Percentiles rank a stretch among this genome's conserved stretches.
phyloP scores from a whole-genome alignment of 2,888 invertebrate species.

The Fabriciana adippe region DNA sequence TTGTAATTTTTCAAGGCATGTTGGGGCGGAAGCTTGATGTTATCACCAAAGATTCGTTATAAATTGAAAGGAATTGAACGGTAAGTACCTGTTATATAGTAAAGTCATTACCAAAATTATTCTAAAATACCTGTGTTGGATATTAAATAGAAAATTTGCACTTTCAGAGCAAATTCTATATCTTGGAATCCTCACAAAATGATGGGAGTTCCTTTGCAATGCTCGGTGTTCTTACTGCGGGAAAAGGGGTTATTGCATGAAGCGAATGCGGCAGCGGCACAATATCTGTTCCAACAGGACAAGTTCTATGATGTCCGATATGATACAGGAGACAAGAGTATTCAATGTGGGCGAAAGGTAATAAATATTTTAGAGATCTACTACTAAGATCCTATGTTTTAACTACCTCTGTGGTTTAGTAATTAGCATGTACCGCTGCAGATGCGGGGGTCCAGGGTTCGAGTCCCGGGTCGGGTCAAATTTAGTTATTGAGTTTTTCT shows the following conservation, averaged over 20 bases:
- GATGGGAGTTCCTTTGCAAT: slow-evolving; percentile 90
- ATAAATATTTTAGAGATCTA: neutral
- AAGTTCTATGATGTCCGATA: slow-evolving; percentile 91
- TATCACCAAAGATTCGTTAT: slow-evolving; percentile 84
- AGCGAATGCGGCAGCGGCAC: slow-evolving; percentile 87
- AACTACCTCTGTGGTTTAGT: no score
- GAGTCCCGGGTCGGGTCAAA: no score
- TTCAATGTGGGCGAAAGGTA: slow-evolving; percentile 95
- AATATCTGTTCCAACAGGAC: slow-evolving; percentile 91
- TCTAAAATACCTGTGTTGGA: neutral
- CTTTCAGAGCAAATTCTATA: slow-evolving; percentile 86
- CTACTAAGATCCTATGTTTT: no score
- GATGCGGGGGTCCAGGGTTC: no score
- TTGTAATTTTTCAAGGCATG: slow-evolving; percentile 85
- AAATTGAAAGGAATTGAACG: slow-evolving; percentile 85
- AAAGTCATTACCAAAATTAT: neutral
- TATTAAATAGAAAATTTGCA: neutral
- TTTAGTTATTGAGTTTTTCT: no score
- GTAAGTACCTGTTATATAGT: slow-evolving; percentile 56
- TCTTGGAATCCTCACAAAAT: slow-evolving; percentile 95
- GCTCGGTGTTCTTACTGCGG: slow-evolving; percentile 86
- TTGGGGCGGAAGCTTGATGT: slow-evolving; percentile 88
- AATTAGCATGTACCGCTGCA: no score
- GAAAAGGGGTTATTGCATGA: slow-evolving; percentile 83
- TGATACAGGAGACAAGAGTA: slow-evolving; percentile 93